Evolutionary conservation across 1,140 invertebrate genomes (phyloP), one percentile per base, ranked within the genome.

Genomic region (Popillia japonica): DNA sequence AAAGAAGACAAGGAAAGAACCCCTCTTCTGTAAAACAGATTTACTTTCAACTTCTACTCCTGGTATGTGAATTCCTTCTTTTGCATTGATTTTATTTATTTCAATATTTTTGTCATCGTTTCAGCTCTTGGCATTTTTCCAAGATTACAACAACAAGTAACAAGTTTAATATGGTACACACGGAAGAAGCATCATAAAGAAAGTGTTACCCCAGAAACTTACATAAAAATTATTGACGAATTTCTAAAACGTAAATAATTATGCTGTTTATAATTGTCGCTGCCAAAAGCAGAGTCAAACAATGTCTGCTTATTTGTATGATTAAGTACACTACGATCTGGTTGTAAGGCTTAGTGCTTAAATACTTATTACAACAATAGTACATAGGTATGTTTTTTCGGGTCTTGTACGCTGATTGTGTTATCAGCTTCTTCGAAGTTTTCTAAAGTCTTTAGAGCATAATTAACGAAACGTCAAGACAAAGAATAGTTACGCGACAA

Each of bases 161-260:
- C 61, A 68, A 27, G 17, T n/a, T 34, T 68, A 22, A 68, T 68
- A 68, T 68, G 61, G 61, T 68, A 68, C 61, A 68, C 20, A 22
- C 61, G 11, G 27, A 23, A 27, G 0, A 9, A 68, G 22, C 20
- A 22, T 2, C 44, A 17, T 27, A 68, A 34, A 27, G 3, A 14
- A 6, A 68, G 27, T 22, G 27, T 68, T 27, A 9, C 9, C 22
- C 17, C 22, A 14, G 27, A 34, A 22, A 34, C 61, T 27, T 68
- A 68, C 27, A 27, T 23, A 17, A 22, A 7, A 10, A 0, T 23
- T 6, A 68, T 68, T 22, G 61, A 68, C 27, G 22, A 68, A 4
- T 22, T 68, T 7, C 61, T 68, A 10, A 27, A 68, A 10, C 61
- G 61, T 34, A 27, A 68, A 22, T n/a, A 61, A 6, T 2, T 14